Base-by-base conservation (phyloP, 2,797 vertebrate genomes). In the Taeniopygia guttata region DNA sequence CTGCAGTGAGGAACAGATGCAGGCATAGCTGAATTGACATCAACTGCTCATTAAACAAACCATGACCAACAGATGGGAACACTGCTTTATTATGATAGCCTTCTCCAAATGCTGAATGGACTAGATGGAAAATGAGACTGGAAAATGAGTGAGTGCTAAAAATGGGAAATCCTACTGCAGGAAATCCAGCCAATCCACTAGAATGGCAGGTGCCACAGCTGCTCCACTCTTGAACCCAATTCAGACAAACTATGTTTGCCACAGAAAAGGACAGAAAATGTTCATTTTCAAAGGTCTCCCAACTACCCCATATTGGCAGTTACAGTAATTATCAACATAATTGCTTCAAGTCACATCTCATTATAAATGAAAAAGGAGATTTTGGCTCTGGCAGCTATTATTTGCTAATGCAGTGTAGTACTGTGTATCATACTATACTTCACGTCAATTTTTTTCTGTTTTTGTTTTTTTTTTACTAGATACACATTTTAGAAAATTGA, bases 31-130 rank as follows among this genome's bases (percentile, higher is more conserved):
- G 66, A 89, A 93, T 38, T 72, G 85, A 45, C 70, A 91, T 45
- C 78, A 80, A 93, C 77, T 60, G 79, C 93, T 90, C 75, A 63
- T 85, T 83, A 89, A 91, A 89, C 40, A 85, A 95, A 59, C 59
- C 64, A 40, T 84, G 81, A 68, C 82, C 88, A 96, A 64, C 94
- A 96, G 92, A 96, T 89, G 86, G 94, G 77, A 92, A 68, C 67
- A 66, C 30, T 68, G 73, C 64, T 95, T 89, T 76, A 67, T 86
- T 89, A 40, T 60, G 52, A 68, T 5, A 67, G 87, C 87, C 74
- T 93, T 62, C 73, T 92, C 74, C 87, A 94, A 94, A 80, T 9
- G 30, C 56, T 87, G 87, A 93, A 91, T 43, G 79, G 69, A 73
- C 75, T 82, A n/a, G 42, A 66, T 58, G 63, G 87, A 91, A 91